These are phyloP conservation scores for Margarornis squamiger DNA, from an alignment of 2,797 vertebrate species.

Conservation along the genomic window DNA sequence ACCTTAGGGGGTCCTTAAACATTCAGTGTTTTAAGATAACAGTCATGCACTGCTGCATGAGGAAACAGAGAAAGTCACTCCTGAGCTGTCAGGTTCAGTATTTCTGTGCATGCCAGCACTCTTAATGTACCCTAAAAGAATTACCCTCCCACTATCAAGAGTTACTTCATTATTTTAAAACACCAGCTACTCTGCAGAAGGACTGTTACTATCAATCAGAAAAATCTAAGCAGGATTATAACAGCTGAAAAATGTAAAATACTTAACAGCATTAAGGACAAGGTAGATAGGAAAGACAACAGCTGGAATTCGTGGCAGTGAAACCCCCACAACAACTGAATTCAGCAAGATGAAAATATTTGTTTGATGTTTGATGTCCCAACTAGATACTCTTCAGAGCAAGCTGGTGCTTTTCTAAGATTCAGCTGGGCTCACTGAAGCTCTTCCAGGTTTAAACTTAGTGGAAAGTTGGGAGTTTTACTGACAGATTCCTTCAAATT, in stretches of 20 bases:
- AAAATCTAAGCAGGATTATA: not conserved
- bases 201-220: slow-evolving; percentile 36
- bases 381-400: not conserved
- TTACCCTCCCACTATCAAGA: not conserved
- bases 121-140: not conserved
- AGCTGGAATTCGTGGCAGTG: not conserved
- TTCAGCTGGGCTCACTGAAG: not conserved
- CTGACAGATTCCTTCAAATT: not conserved
- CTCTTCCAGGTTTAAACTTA: not conserved
- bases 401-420: not conserved
- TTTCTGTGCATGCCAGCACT: not conserved
- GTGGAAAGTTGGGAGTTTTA: not conserved
- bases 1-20: not conserved
- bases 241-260: not conserved
- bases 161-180: slow-evolving; percentile 42
- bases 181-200: slow-evolving; percentile 20
- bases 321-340: not conserved
- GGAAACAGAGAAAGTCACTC: not conserved
- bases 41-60: not conserved
- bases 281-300: not conserved
- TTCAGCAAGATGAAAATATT: not conserved
- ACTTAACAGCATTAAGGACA: not conserved
- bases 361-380: not conserved
- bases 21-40: not conserved
- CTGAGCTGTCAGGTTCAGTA: not conserved